These are phyloP conservation scores for Xanthia icteritia DNA, from an alignment of 2,888 invertebrate genomes.

Conservation along the genomic window DNA sequence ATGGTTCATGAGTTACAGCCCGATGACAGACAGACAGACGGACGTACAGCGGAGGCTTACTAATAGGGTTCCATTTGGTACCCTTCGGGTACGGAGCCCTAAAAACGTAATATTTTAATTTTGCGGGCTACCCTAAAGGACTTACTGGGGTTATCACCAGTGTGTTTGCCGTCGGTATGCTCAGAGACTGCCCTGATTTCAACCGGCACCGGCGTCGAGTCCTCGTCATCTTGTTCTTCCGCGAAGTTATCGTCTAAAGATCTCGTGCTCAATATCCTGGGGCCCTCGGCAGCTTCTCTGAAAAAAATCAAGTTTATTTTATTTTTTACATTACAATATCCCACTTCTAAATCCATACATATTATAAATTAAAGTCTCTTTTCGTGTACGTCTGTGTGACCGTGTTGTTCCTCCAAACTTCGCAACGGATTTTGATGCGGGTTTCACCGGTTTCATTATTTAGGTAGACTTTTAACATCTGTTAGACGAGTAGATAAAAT, in stretches of 20 bases:
- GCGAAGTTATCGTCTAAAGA: constrained; percentile 16
- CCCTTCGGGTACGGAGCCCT: too few relatives aligned
- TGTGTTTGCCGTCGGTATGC: constrained; percentile 1
- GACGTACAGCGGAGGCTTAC: too few relatives aligned
- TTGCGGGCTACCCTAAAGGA: not conserved
- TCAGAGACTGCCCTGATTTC: constrained; percentile 17
- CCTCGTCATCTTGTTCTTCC: constrained; percentile 35
- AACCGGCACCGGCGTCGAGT: not conserved
- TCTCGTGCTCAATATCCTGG: constrained; percentile 32
- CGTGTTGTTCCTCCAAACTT: not conserved
- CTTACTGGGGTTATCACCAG: constrained; percentile 37
- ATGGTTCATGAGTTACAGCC: too few relatives aligned
- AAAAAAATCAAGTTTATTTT: not conserved
- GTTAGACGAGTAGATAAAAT: too few relatives aligned
- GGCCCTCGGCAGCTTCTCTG: constrained; percentile 30
- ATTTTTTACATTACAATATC: not conserved
- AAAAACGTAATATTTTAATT: too few relatives aligned
- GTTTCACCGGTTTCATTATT: not conserved
- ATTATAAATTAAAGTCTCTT: not conserved
- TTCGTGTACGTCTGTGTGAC: not conserved
- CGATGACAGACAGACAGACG: too few relatives aligned
- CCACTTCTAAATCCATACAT: not conserved
- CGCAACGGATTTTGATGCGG: not conserved
- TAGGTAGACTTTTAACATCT: too few relatives aligned
- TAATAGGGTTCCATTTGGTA: too few relatives aligned